These are phyloP conservation scores for Chanos chanos DNA, from an alignment of 2,797 vertebrate species.

Conservation along the genomic window DNA sequence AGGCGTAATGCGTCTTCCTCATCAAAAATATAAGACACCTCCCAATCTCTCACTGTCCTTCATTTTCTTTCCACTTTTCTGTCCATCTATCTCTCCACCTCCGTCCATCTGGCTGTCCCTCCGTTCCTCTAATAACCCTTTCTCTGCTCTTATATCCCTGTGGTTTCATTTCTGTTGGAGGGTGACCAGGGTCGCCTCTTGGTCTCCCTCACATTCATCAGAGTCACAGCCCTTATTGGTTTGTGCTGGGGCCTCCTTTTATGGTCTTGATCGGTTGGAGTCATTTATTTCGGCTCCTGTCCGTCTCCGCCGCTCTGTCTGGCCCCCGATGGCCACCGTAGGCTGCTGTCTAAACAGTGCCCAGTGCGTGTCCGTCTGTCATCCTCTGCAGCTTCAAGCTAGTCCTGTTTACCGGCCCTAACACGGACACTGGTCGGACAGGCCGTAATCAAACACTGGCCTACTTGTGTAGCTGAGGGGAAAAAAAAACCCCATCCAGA, in stretches of 20 bases:
- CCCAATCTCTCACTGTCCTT: conserved; percentile 52
- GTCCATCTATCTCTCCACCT: conserved; percentile 67
- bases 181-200: conserved; percentile 72
- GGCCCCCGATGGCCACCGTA: conserved; percentile 71
- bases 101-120: conserved; percentile 68
- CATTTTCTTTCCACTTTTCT: conserved; percentile 58
- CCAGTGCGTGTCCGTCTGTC: too few species aligned
- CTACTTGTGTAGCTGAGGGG: too few species aligned
- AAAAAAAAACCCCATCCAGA: too few species aligned
- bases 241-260: conserved; percentile 74
- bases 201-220: conserved; percentile 79
- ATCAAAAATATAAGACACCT: background rate
- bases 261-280: conserved; percentile 72
- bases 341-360: conserved; percentile 71
- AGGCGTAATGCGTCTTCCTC: background rate
- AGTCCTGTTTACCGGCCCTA: too few species aligned
- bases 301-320: conserved; percentile 70
- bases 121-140: conserved; percentile 71
- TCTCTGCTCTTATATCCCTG: conserved; percentile 71
- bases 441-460: too few species aligned
- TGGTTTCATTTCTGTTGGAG: conserved; percentile 78
- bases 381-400: too few species aligned
- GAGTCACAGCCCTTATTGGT: conserved; percentile 79
- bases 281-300: conserved; percentile 75
- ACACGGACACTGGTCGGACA: too few species aligned